Base-by-base conservation (phyloP, 2,113 vertebrate species). In the Sinocyclocheilus rhinocerous region DNA sequence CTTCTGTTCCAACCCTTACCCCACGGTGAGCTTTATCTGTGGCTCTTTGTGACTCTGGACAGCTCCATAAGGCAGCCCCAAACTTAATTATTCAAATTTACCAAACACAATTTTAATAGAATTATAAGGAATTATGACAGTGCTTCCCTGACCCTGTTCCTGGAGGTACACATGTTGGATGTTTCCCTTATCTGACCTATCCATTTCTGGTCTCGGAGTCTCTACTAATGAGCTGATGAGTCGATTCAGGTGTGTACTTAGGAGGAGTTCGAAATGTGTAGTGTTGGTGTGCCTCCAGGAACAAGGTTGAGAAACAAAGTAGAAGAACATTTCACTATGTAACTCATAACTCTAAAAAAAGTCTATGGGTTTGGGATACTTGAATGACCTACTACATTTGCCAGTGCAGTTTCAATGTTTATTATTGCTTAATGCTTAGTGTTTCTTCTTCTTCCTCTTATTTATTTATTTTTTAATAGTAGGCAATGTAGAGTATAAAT, bases 1-100 rank as follows among this genome's bases (percentile, higher is more conserved):
- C 81, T 98, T 98, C 96, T 99, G 98, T 93, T 99, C 98, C 0
- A 97, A 99, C 90, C 97, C 98, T 50, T 99, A 98, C 90, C 97
- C 98, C 86, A 99, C 97, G 77, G 98, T 99, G 95, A 94, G 95
- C 6, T 33, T 48, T 13, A 20, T 5, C 42, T 20, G 18, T 20
- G 26, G 13, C 42, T 59, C n/a, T 24, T 16, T 69, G 65, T 36
- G 67, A 4, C 36, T 15, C 55, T 26, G n/a, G 33, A 20, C 45
- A 48, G 45, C 45, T 3, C 45, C 83, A 24, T 11, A 24, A 24
- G 20, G 45, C 45, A 4, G 11, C 55, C 6, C 4, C 22, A 45
- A 57, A 24, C 18, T 24, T 50, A 8, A 16, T 57, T 22, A 24
- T 50, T 50, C 48, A 50, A 50, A 50, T 65, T 24, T 61, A 45